Base-by-base conservation (phyloP, 2,888 invertebrate genomes). In the Smittia aterrima region DNA sequence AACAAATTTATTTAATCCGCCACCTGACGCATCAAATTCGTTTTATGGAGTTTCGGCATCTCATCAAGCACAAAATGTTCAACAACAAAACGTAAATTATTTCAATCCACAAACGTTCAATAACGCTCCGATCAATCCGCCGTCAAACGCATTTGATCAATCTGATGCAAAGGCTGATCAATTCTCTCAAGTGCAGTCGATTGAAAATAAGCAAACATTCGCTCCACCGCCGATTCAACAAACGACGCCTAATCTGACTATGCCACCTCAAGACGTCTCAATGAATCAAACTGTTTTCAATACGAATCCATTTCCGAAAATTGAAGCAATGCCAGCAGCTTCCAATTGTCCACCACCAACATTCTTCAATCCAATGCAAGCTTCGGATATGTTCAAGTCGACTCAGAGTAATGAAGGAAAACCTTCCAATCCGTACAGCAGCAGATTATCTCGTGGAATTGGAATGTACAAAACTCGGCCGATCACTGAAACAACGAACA, bases 101-200 rank as follows among this genome's bases (percentile, higher is more conserved):
- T 66, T 74, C 27, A 74, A 74, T 66, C 66, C 74, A 41, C 41
- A 64, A 27, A 32, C 58, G 22, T 73, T 73, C 40, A 71, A 71
- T 27, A 71, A 25, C 18, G 54, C 9, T 27, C 71, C 71, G 3
- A 54, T 71, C 54, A n/a, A n/a, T n/a, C n/a, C n/a, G n/a, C n/a
- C n/a, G n/a, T n/a, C n/a, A n/a, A n/a, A n/a, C n/a, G n/a, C n/a
- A n/a, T n/a, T n/a, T n/a, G n/a, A n/a, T n/a, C n/a, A n/a, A n/a
- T n/a, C n/a, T n/a, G n/a, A n/a, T n/a, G n/a, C n/a, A n/a, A 7
- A 11, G 11, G 6, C 7, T 7, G 38, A 38, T 38, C 38, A 38
- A 11, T 38, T 38, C 38, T 11, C 38, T 38, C 38, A 38, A 38
- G n/a, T 54, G 11, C n/a, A n/a, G n/a, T n/a, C n/a, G 47, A 2